phyloP scores from a whole-genome alignment of 2,888 invertebrate genomes.

The Himalopsyche kuldschensis region DNA sequence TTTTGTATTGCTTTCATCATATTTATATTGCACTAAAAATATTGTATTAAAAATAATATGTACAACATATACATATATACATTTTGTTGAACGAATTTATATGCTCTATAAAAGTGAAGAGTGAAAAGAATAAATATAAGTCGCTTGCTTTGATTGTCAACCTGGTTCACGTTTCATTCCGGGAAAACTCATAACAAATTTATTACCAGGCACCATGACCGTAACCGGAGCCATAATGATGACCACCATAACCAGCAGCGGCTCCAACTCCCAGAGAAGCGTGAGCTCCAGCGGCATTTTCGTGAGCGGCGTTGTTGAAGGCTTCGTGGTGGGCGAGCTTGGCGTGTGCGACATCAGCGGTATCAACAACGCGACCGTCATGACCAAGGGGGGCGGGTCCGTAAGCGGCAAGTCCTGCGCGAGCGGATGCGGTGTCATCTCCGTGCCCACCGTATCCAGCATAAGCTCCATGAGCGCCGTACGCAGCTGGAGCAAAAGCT shows the following conservation, averaged over 20 bases:
- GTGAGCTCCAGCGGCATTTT: conserved; percentile 10
- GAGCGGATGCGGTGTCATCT: neutral
- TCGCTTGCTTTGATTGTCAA: neutral
- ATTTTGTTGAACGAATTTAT: neutral
- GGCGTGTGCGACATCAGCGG: conserved; percentile 17
- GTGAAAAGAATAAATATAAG: neutral
- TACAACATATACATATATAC: no score
- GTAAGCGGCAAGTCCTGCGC: neutral
- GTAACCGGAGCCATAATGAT: conserved; percentile 1
- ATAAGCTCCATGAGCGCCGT: conserved; percentile 3
- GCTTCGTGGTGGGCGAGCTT: conserved; percentile 41
- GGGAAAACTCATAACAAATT: no score
- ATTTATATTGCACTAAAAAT: neutral
- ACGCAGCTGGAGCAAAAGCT: neutral
- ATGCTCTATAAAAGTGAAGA: neutral
- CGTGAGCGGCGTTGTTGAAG: conserved; percentile 18
- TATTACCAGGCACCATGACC: conserved; percentile 4
- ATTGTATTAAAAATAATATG: neutral
- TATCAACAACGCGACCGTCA: conserved; percentile 32
- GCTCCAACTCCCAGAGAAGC: conserved; percentile 7
- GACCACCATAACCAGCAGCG: conserved; percentile 1
- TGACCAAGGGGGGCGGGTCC: conserved; percentile 28
- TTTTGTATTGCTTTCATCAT: conserved; percentile 5
- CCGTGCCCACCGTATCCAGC: neutral
- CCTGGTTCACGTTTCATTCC: neutral